Base-by-base conservation (phyloP, 2,888 invertebrate genomes). In the Yponomeuta malinellus region DNA sequence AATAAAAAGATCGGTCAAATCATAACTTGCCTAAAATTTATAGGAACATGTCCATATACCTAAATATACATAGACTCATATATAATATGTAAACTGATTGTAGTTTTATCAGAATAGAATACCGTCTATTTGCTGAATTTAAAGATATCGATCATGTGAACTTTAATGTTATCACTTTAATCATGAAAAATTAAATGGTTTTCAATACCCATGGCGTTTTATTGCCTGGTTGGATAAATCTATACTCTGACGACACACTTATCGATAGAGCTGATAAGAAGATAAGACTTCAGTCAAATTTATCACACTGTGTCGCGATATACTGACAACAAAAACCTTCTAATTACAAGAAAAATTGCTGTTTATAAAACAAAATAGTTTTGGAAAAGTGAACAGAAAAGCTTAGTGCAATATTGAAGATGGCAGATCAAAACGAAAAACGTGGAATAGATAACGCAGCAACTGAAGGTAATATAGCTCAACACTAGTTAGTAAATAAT, bases 111-210 rank as follows among this genome's bases (percentile, higher is more conserved):
- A 59, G 5, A 59, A 15, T 59, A 43, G 43, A 43, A 43, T 43
- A 8, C 43, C 43, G 43, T 43, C 6, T 43, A 43, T 6, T 43
- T 43, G 43, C 43, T 5, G 43, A 43, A 43, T 79, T 52, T 78
- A 73, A 76, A 78, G 78, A 81, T 81, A 78, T 83, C 82, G 78
- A 74, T 81, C 74, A 79, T 79, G 84, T 81, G 81, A 80, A 88
- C 83, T 86, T 87, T 82, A 84, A 89, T 89, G 87, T 90, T 88
- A 87, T 86, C 85, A 88, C 84, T 87, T 85, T 88, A 87, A 86
- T 90, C 86, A 83, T 83, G 80, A 81, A 79, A 81, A 83, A 87
- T 63, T 89, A 89, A 90, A 90, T 89, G 89, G 88, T 90, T 91
- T 91, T 86, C 83, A 87, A 83, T 85, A 84, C 78, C 5, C 67